phyloP scores from a whole-genome alignment of 1,140 invertebrate species.

The Nixonia krombeini region DNA sequence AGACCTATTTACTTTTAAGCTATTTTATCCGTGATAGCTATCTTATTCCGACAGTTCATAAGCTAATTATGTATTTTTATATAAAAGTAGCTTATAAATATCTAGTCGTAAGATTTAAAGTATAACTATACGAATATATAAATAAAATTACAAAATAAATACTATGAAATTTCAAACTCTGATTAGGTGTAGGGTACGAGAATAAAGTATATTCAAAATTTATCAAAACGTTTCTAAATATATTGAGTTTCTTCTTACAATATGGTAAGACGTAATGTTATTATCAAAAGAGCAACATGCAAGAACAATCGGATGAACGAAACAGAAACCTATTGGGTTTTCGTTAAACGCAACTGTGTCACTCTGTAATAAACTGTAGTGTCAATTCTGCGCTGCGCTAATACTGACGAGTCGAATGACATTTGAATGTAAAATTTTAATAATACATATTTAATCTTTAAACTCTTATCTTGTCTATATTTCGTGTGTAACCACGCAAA shows the following conservation, averaged over 20 bases:
- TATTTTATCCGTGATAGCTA: slow-evolving; percentile 63
- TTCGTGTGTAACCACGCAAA: no score
- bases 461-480: slow-evolving; percentile 49
- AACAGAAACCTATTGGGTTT: no score
- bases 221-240: slow-evolving; percentile 65
- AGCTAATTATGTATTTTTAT: slow-evolving; percentile 74
- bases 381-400: slow-evolving; percentile 69
- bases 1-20: slow-evolving; percentile 69
- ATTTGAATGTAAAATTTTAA: slow-evolving; percentile 72
- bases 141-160: slow-evolving; percentile 39
- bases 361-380: slow-evolving; percentile 65
- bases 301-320: slow-evolving; percentile 23
- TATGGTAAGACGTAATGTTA: slow-evolving; percentile 58
- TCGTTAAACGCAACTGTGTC: slow-evolving; percentile 58
- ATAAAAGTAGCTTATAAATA: slow-evolving; percentile 71
- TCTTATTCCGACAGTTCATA: slow-evolving; percentile 69
- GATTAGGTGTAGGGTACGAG: slow-evolving; percentile 61
- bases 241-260: slow-evolving; percentile 65
- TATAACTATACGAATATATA: slow-evolving; percentile 50
- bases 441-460: slow-evolving; percentile 64
- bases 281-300: slow-evolving; percentile 46
- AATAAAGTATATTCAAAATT: slow-evolving; percentile 64
- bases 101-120: slow-evolving; percentile 39
- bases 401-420: slow-evolving; percentile 72
- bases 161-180: slow-evolving; percentile 55